phyloP scores from a whole-genome alignment of 2,888 invertebrate genomes.

The Apocheima hispidaria region DNA sequence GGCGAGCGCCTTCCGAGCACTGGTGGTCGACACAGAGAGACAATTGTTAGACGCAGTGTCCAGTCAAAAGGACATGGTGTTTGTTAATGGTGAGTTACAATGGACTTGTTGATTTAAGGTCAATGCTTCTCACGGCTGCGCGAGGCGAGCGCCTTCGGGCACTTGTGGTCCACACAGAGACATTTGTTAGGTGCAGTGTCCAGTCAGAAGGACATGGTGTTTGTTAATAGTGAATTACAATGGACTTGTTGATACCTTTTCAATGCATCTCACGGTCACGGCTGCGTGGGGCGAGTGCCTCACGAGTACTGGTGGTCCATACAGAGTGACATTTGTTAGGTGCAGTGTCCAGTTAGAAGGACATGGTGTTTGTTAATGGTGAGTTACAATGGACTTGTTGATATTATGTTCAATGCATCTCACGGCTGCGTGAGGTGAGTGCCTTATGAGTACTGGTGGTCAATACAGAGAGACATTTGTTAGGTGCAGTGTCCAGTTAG shows the following conservation, averaged over 20 bases:
- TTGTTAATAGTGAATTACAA: constrained; percentile 39
- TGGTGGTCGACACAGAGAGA: constrained; percentile 44
- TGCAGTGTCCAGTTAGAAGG: constrained; percentile 15
- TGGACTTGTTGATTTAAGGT: constrained; percentile 40
- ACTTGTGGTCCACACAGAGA: constrained; percentile 42
- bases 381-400: background rate
- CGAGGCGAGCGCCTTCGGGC: constrained; percentile 46
- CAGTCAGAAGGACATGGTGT: constrained; percentile 31
- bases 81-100: constrained; percentile 39
- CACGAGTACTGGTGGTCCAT: constrained; percentile 42
- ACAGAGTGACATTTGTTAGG: constrained; percentile 44
- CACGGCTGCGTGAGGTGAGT: constrained; percentile 44
- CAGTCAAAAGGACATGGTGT: constrained; percentile 30
- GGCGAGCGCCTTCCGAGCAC: constrained; percentile 45
- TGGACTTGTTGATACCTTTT: constrained; percentile 44
- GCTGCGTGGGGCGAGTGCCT: constrained; percentile 46
- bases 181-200: constrained; percentile 35
- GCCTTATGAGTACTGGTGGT: constrained; percentile 45
- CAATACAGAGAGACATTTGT: constrained; percentile 41
- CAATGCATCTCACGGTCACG: constrained; percentile 39
- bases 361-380: constrained; percentile 44
- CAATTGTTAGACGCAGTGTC: constrained; percentile 35
- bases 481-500: constrained; percentile 27
- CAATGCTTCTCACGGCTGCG: constrained; percentile 44
- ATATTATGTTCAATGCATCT: constrained; percentile 48